Evolutionary conservation across 2,888 invertebrate genomes (phyloP).

Genomic region (Agriopis leucophaearia): DNA sequence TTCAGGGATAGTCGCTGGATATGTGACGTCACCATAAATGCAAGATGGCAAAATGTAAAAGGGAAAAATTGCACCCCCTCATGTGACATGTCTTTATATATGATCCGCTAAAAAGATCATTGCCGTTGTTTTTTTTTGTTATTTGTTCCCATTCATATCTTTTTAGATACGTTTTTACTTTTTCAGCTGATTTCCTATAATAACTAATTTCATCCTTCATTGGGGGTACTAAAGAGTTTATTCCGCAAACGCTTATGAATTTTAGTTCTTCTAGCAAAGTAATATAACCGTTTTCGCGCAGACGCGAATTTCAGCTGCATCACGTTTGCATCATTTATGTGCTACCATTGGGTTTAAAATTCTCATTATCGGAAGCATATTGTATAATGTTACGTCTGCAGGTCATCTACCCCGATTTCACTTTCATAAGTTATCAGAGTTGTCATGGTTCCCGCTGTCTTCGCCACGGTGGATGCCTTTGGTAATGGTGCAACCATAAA

Average conservation of each 20-base stretch:
- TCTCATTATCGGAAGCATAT: slow-evolving; percentile 27
- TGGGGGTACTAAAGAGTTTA: background rate
- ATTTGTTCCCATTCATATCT: too few species aligned
- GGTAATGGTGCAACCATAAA: slow-evolving; percentile 67
- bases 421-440: slow-evolving; percentile 74
- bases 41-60: too few species aligned
- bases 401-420: slow-evolving; percentile 68
- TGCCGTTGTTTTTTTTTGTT: too few species aligned
- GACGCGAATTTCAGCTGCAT: background rate
- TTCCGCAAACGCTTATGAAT: background rate
- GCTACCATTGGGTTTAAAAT: slow-evolving; percentile 9
- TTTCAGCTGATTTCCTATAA: too few species aligned
- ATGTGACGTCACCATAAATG: too few species aligned
- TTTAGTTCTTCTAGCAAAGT: background rate
- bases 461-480: slow-evolving; percentile 59
- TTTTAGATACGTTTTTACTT: too few species aligned
- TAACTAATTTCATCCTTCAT: background rate
- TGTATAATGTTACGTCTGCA: slow-evolving; percentile 31
- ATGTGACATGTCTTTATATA: too few species aligned
- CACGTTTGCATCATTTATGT: slow-evolving; percentile 13
- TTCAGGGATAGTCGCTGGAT: too few species aligned
- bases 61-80: too few species aligned
- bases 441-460: slow-evolving; percentile 58
- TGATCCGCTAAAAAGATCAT: too few species aligned
- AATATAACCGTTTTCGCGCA: slow-evolving; percentile 5